phyloP scores from a whole-genome alignment of 1,140 invertebrate genomes.

The Bursaphelenchus mucronatus region DNA sequence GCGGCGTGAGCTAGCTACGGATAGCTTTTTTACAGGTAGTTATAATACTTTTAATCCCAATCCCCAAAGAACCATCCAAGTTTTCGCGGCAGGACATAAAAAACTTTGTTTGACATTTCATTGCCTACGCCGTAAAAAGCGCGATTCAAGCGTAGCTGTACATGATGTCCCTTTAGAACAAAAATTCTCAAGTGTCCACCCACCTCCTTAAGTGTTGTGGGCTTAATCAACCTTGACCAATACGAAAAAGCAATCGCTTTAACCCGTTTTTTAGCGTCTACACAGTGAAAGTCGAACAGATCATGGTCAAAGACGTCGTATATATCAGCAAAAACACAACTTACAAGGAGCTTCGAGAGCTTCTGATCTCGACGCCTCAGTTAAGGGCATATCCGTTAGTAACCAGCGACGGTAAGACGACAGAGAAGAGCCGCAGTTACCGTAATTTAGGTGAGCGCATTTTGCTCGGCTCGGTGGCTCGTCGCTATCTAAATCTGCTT shows the following conservation, averaged over 20 bases:
- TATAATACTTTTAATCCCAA: no score
- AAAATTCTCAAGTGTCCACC: no score
- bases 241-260: background rate
- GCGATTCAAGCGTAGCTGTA: no score
- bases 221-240: background rate
- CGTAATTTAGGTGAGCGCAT: conserved; percentile 63
- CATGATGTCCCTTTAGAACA: no score
- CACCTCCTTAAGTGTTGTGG: no score
- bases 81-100: no score
- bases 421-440: no score
- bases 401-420: conserved; percentile 58
- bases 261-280: conserved; percentile 46
- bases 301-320: conserved; percentile 56
- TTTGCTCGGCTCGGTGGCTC: conserved; percentile 63
- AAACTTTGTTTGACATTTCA: no score
- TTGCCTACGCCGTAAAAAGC: no score
- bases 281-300: conserved; percentile 58
- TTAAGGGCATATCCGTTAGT: conserved; percentile 57
- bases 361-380: conserved; percentile 54
- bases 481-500: conserved; percentile 63
- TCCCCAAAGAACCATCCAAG: no score
- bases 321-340: conserved; percentile 56
- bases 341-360: conserved; percentile 57
- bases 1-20: no score
- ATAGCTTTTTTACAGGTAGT: no score